Conservation (phyloP, 2,797 vertebrate genomes). For the Enteromius radiatus region DNA sequence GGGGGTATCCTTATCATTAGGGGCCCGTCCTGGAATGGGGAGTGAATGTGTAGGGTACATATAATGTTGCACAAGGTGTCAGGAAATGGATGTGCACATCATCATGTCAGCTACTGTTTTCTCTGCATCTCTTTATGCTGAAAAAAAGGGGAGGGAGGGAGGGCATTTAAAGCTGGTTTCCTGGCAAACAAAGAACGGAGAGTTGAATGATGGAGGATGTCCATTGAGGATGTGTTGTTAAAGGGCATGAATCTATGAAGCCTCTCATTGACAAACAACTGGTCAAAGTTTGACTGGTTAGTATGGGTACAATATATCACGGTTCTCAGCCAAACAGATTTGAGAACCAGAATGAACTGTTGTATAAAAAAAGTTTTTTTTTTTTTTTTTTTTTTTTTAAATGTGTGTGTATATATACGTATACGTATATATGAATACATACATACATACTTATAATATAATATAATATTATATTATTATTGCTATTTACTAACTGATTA, state of each 20-base stretch:
- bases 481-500: not conserved
- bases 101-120: slow-evolving; percentile 10
- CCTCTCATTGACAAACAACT: not conserved
- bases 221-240: slow-evolving; percentile 4
- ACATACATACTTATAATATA: too few relatives aligned
- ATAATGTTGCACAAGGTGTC: not conserved
- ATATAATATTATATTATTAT: not conserved
- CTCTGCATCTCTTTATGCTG: slow-evolving; percentile 16
- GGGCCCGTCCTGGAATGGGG: not conserved
- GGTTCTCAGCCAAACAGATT: too few relatives aligned
- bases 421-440: too few relatives aligned
- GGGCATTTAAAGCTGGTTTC: slow-evolving; percentile 27
- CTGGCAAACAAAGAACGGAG: slow-evolving; percentile 2
- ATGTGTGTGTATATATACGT: too few relatives aligned
- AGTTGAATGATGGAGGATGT: not conserved
- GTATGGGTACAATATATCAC: not conserved
- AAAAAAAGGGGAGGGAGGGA: slow-evolving; percentile 11
- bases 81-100: slow-evolving; percentile 23
- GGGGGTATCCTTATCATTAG: not conserved
- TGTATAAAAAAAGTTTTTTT: too few relatives aligned
- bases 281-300: not conserved
- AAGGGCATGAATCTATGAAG: slow-evolving; percentile 16
- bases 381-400: too few relatives aligned
- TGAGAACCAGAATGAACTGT: too few relatives aligned
- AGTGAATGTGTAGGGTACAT: not conserved